Evolutionary conservation across 53 echinoderm and acorn worm species (phyloP).

Genomic region (Luidia sarsii): DNA sequence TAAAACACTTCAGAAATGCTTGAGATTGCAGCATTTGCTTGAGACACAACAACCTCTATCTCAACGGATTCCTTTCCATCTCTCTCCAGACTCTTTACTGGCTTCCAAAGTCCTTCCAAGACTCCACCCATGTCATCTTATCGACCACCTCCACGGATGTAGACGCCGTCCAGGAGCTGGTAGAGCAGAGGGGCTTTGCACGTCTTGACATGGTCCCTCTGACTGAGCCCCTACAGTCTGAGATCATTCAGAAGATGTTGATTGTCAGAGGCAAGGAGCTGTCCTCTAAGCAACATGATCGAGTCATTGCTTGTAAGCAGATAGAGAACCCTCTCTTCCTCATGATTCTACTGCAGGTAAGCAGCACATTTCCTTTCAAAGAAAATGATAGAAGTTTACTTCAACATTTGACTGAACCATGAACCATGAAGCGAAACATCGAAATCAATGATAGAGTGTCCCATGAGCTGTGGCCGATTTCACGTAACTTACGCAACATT

Average conservation of each 20-base stretch:
- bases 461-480: too few relatives aligned
- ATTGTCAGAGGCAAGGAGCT: slow-evolving; percentile 82
- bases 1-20: too few relatives aligned
- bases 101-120: slow-evolving; percentile 65
- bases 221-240: slow-evolving; percentile 50
- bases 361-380: too few relatives aligned
- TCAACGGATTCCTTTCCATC: too few relatives aligned
- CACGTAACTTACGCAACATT: too few relatives aligned
- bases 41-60: too few relatives aligned
- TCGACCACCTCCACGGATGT: slow-evolving; percentile 62
- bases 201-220: slow-evolving; percentile 55
- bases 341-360: slow-evolving; percentile 75
- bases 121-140: slow-evolving; percentile 53
- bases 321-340: slow-evolving; percentile 82
- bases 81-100: slow-evolving; percentile 73
- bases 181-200: slow-evolving; percentile 49
- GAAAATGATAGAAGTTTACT: too few relatives aligned
- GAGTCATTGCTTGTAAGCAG: slow-evolving; percentile 65
- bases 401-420: too few relatives aligned
- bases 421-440: too few relatives aligned
- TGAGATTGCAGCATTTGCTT: too few relatives aligned
- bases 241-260: slow-evolving; percentile 74
- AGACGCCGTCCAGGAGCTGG: slow-evolving; percentile 62
- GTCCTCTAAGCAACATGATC: slow-evolving; percentile 66
- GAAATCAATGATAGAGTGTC: too few relatives aligned